Percentiles rank a stretch among this genome's conserved stretches.
Conservation (phyloP, 2,888 invertebrate genomes). For the Nephrotoma flavescens region DNA sequence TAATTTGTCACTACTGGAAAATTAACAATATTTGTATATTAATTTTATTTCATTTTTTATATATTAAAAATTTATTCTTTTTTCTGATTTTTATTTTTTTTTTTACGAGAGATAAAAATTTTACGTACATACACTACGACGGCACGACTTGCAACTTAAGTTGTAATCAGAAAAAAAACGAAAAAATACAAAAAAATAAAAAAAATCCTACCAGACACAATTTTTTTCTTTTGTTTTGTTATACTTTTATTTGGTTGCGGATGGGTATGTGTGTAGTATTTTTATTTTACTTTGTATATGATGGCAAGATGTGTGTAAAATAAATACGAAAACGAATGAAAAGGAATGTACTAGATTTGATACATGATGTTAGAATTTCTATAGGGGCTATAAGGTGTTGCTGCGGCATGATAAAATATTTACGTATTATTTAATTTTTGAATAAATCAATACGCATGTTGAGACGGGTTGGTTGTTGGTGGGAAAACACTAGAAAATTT, state of each 20-base stretch:
- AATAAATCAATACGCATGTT: background rate
- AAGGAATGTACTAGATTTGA: background rate
- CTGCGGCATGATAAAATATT: background rate
- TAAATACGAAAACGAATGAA: background rate
- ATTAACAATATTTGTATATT: background rate
- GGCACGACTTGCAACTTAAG: constrained; percentile 3
- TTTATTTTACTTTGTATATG: background rate
- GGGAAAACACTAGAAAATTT: background rate
- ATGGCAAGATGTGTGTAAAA: background rate
- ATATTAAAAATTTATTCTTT: background rate
- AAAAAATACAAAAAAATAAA: background rate
- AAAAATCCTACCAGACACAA: constrained; percentile 1
- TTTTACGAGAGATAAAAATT: background rate
- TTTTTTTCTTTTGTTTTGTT: constrained; percentile 1
- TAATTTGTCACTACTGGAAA: background rate
- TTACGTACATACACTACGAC: constrained; percentile 3
- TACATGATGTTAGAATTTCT: background rate
- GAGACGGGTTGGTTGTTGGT: background rate
- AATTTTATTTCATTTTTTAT: background rate
- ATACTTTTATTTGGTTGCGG: background rate
- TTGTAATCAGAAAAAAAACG: background rate
- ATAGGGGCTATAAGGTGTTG: background rate
- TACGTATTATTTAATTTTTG: background rate
- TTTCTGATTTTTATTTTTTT: background rate
- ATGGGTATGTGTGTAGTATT: background rate